Evolutionary conservation across 2,888 invertebrate genomes (phyloP), one percentile per base, ranked within the genome.

Genomic region (Endotricha flammealis): DNA sequence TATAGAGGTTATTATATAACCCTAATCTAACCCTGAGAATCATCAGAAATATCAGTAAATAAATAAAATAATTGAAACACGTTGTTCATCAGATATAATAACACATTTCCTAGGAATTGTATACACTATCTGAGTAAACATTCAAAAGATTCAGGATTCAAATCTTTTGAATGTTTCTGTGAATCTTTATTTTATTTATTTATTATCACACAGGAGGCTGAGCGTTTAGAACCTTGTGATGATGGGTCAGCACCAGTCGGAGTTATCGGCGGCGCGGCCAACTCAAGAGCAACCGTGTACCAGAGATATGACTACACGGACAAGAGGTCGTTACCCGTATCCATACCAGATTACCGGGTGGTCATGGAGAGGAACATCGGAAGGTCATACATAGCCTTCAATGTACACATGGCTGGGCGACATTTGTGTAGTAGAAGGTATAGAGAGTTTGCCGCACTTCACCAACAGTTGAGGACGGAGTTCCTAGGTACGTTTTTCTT

Each of bases 391-490:
- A 97, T 98, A 53, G 97, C 92, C 6, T 99, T 96, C 85, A 99
- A 99, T 72, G 98, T 99, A 46, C 98, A 99, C 79, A 99, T 99
- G 98, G 99, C 99, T 4, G 99, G 99, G 0, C 88, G 99, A 20
- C 99, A 99, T 72, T 88, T 99, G 35, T 99, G 99, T 81, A 98
- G 98, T 32, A 89, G 99, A 32, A 89, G 99, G 23, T 99, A 99
- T 76, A 90, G 97, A 42, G 99, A 99, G 86, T 99, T 99, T 76
- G 92, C 96, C 5, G 93, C 93, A 49, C 86, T 99, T 43, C 95
- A 98, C 66, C 90, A 92, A 58, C 92, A 92, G 55, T 87, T 98
- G 36, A 95, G 97, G 74, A 94, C 96, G 76, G 98, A 98, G 77
- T 99, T 98, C 74, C 89, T 94, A 48, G 98, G 92, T 90, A 44